Evolutionary conservation across 2,113 vertebrate species (phyloP).

Genomic region (Amblyornis subalaris): DNA sequence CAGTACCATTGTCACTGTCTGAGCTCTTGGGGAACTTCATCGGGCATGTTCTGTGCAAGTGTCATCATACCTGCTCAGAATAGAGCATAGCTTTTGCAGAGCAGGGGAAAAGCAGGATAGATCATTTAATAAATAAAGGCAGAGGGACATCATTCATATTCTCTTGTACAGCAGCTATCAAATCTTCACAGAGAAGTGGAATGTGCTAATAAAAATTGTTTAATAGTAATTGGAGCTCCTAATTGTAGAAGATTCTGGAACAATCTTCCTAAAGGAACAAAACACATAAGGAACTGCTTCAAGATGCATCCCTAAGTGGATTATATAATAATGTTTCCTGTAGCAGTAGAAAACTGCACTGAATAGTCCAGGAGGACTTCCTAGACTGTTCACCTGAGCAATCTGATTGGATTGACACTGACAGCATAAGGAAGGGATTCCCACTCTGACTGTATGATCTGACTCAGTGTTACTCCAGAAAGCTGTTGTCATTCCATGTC

Average conservation of each 20-base stretch:
- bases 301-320: background rate
- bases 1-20: background rate
- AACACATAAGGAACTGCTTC: background rate
- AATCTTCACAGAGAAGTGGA: background rate
- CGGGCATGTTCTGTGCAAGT: background rate
- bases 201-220: background rate
- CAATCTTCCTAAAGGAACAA: background rate
- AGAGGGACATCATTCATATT: fast-evolving
- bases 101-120: background rate
- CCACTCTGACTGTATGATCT: background rate
- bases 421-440: conserved; percentile 10
- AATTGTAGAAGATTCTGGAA: background rate
- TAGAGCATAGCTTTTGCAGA: background rate
- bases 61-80: background rate
- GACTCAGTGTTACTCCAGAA: conserved; percentile 22
- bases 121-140: background rate
- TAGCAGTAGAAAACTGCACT: background rate
- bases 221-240: background rate
- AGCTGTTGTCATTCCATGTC: conserved; percentile 11
- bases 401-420: background rate
- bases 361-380: background rate
- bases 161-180: background rate
- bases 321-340: background rate
- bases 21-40: background rate
- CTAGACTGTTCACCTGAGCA: background rate